Evolutionary conservation across 2,888 invertebrate genomes (phyloP), one percentile per base, ranked within the genome.

Genomic region (Cryptus armator): DNA sequence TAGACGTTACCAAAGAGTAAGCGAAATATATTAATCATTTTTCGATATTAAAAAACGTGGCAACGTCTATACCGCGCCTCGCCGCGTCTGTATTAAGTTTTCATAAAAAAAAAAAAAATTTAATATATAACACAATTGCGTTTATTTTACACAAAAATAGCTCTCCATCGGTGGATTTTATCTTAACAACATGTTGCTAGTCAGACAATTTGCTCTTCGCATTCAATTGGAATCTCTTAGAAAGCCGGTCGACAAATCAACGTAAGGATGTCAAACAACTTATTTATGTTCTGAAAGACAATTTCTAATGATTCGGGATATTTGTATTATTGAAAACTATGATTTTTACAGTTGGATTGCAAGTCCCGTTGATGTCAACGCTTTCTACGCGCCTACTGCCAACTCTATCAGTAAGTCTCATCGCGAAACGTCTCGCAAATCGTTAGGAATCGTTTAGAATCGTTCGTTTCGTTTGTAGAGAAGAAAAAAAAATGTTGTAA

Each of bases 381-480:
- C 94, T 24, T 94, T 90, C 84, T 93, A 94, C 81, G 91, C 91
- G 86, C 92, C 93, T 19, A 92, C 91, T 83, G 88, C 90, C 19
- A 94, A 94, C 88, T 91, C 93, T 62, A 92, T 94, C 83, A 93
- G 94, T 94, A 90, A 91, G 90, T 91, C 74, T 74, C 6, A 19
- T 19, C 7, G 37, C 2, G 12, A 37, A 2, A 1, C 7, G 7
- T 37, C 37, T 7, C 37, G 10, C n/a, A n/a, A 10, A 16, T 32
- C 14, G 44, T 51, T 64, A 24, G 9, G 14, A 46, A 44, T 6
- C 10, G 44, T 44, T 6, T 1, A 10, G 10, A 44, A 44, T 6
- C 7, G 6, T 9, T 44, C 10, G 44, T 46, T 46, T 3, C 10
- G 10, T 46, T 46, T 46, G 3, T 37, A 6, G 2, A 37, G 37